Percentiles rank a stretch among this genome's conserved stretches.
These are phyloP conservation scores for Protophormia terraenovae DNA, from an alignment of 2,888 invertebrate species.

Conservation along the genomic window DNA sequence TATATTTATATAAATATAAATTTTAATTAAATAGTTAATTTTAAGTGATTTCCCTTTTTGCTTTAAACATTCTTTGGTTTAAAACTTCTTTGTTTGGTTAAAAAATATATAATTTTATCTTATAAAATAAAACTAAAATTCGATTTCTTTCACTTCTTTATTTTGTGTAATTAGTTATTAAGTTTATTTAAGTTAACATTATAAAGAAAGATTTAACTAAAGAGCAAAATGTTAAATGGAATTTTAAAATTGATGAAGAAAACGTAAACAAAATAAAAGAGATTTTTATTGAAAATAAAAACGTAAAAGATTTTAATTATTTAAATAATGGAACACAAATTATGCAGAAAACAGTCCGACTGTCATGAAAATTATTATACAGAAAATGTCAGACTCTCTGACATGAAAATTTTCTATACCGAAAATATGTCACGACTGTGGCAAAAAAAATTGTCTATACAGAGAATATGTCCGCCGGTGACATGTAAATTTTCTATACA, in stretches of 20 bases:
- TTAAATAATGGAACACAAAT: too few relatives aligned
- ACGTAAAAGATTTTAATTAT: background rate
- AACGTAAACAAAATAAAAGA: background rate
- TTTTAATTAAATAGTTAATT: conserved; percentile 14
- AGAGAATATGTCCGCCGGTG: background rate
- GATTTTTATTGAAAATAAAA: background rate
- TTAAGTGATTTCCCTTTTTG: conserved; percentile 12
- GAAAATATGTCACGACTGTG: background rate
- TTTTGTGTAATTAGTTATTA: background rate
- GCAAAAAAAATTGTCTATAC: background rate
- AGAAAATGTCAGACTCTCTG: background rate
- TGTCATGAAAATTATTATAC: background rate
- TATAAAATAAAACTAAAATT: background rate
- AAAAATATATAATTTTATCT: conserved; percentile 32
- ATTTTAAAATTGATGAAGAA: conserved; percentile 13
- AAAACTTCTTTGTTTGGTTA: background rate
- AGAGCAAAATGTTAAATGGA: conserved; percentile 22
- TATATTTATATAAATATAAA: background rate
- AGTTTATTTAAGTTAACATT: background rate
- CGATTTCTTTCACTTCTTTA: background rate
- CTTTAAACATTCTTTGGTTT: conserved; percentile 37
- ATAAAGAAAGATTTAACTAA: background rate
- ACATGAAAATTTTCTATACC: background rate
- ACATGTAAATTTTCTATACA: background rate
- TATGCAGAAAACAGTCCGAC: too few relatives aligned